phyloP scores from a whole-genome alignment of 2,888 invertebrate genomes.

The Toxonevra muliebris region DNA sequence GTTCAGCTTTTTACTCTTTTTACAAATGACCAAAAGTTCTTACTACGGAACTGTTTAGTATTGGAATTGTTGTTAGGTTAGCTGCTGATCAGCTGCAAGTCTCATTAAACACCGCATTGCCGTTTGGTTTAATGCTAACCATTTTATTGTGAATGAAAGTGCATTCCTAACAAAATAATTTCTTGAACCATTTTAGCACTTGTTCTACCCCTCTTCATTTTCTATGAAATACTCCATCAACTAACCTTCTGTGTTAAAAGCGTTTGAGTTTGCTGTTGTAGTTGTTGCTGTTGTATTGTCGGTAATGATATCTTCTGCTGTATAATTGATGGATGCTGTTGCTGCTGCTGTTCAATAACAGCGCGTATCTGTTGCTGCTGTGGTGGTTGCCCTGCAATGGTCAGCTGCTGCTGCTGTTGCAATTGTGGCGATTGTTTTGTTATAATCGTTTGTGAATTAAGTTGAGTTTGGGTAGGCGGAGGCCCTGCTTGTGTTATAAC shows the following conservation, averaged over 20 bases:
- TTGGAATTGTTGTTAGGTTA: too few species aligned
- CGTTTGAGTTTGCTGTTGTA: slow-evolving; percentile 24
- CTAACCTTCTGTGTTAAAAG: slow-evolving; percentile 21
- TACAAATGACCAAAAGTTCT: too few species aligned
- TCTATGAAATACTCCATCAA: background rate
- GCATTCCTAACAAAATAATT: too few species aligned
- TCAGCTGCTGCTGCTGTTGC: slow-evolving; percentile 53
- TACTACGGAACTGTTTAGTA: too few species aligned
- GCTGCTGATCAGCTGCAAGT: too few species aligned
- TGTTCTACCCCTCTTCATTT: too few species aligned
- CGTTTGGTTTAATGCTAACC: too few species aligned
- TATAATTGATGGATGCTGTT: slow-evolving; percentile 54
- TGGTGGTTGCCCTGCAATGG: slow-evolving; percentile 55
- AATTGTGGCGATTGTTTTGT: slow-evolving; percentile 50
- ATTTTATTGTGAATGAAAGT: too few species aligned
- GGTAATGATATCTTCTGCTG: slow-evolving; percentile 56
- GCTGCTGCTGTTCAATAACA: slow-evolving; percentile 53
- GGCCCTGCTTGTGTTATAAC: slow-evolving; percentile 56
- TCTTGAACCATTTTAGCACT: too few species aligned
- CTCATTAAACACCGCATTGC: too few species aligned
- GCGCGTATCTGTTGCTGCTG: slow-evolving; percentile 47
- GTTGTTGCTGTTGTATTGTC: slow-evolving; percentile 31
- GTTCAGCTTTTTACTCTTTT: too few species aligned
- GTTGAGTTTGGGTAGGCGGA: slow-evolving; percentile 52
- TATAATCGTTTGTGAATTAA: slow-evolving; percentile 59